Percentiles rank a stretch among this genome's conserved stretches.
Conservation (phyloP, 2,797 vertebrate genomes). For the Ptychobarbus kaznakovi region DNA sequence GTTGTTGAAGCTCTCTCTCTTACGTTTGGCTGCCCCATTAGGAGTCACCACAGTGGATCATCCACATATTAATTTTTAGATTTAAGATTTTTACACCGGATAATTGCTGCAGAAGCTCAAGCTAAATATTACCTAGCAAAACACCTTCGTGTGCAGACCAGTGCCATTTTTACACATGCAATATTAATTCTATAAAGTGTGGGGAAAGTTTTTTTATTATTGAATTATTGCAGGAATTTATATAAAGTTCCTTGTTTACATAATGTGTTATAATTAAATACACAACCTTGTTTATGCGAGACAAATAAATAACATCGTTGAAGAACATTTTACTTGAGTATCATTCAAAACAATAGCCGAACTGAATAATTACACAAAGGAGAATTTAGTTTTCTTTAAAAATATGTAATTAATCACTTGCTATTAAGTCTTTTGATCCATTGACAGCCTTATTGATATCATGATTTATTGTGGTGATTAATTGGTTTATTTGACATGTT, state of each 20-base stretch:
- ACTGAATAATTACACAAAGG: not conserved
- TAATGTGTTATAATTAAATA: not conserved
- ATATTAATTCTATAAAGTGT: not conserved
- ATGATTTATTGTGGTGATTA: conserved; percentile 1
- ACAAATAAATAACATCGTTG: not conserved
- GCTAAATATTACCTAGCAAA: not conserved
- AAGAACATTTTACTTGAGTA: not conserved
- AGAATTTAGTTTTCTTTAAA: not conserved
- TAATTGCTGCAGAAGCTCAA: not conserved
- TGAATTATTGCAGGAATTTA: not conserved
- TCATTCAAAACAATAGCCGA: not conserved
- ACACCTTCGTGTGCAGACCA: not conserved
- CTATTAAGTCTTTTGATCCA: not conserved
- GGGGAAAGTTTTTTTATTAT: not conserved
- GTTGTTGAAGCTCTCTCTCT: not conserved
- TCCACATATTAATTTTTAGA: not conserved
- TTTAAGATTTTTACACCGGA: not conserved
- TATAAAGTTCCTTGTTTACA: not conserved
- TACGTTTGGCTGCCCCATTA: not conserved
- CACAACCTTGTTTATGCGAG: not conserved
- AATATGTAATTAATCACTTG: not conserved
- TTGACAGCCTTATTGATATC: not conserved
- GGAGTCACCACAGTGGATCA: not conserved
- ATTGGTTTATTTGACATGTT: not conserved
- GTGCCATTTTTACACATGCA: not conserved